Conservation (phyloP, 2,888 invertebrate genomes). For the Aspidiotus rigidus region DNA sequence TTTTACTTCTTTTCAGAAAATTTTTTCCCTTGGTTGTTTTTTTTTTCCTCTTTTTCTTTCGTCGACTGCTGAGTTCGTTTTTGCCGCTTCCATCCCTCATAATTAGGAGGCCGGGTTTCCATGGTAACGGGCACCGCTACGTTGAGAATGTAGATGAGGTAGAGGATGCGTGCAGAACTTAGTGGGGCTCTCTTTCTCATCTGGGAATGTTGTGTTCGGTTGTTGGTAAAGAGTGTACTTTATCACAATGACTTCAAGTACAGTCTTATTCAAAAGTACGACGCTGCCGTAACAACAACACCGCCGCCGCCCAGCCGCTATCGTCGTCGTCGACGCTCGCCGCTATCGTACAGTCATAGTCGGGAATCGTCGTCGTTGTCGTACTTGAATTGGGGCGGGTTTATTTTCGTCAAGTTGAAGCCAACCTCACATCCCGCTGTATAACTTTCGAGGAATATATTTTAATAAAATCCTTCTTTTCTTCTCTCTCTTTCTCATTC, state of each 20-base stretch:
- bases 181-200: constrained; percentile 32
- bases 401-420: constrained; percentile 33
- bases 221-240: constrained; percentile 33
- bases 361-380: constrained; percentile 11
- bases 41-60: constrained; percentile 25
- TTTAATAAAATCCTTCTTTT: constrained; percentile 38
- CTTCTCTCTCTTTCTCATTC: constrained; percentile 37
- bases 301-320: constrained; percentile 35
- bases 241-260: constrained; percentile 33
- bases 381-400: constrained; percentile 31
- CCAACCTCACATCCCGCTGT: neutral
- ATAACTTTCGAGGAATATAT: constrained; percentile 36
- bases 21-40: constrained; percentile 22
- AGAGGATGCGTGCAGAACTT: constrained; percentile 41
- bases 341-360: constrained; percentile 1
- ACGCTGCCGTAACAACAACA: constrained; percentile 27
- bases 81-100: constrained; percentile 32
- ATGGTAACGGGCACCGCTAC: constrained; percentile 39
- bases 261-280: constrained; percentile 27
- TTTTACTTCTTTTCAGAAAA: constrained; percentile 16
- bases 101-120: constrained; percentile 35
- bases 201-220: constrained; percentile 36
- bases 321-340: constrained; percentile 32
- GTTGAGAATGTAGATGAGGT: constrained; percentile 39
- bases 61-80: constrained; percentile 31